Conservation (phyloP, 2,113 vertebrate species). For the Alouatta palliata region DNA sequence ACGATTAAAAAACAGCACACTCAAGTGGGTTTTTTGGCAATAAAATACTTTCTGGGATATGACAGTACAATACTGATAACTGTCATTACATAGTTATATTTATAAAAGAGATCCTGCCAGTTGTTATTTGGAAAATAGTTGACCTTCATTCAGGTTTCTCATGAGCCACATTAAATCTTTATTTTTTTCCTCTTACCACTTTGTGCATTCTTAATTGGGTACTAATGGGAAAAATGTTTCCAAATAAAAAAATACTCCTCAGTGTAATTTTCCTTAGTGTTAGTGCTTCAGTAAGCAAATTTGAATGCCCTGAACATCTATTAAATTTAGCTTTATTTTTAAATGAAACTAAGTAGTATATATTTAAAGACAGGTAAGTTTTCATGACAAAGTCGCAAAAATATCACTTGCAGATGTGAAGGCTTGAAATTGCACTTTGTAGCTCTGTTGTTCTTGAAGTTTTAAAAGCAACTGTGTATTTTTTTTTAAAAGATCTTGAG, state of each 20-base stretch:
- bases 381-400: slow-evolving; percentile 10
- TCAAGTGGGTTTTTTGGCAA: not conserved
- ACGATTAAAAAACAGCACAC: not conserved
- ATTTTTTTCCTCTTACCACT: not conserved
- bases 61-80: not conserved
- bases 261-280: not conserved
- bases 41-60: slow-evolving; percentile 2
- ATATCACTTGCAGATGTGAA: not conserved
- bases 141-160: not conserved
- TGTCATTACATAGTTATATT: not conserved
- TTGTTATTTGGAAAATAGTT: not conserved
- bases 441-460: not conserved
- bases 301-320: not conserved
- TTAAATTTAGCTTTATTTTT: slow-evolving; percentile 28
- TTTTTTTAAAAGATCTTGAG: not conserved
- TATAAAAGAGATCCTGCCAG: not conserved
- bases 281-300: not conserved
- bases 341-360: not conserved
- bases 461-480: not conserved
- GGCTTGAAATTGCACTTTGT: not conserved
- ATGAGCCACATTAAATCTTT: not conserved
- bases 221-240: not conserved
- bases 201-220: not conserved
- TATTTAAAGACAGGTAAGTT: not conserved
- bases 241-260: not conserved